These are phyloP conservation scores for Strigamia transsilvanica DNA, from an alignment of 2,888 invertebrate genomes.

Conservation along the genomic window DNA sequence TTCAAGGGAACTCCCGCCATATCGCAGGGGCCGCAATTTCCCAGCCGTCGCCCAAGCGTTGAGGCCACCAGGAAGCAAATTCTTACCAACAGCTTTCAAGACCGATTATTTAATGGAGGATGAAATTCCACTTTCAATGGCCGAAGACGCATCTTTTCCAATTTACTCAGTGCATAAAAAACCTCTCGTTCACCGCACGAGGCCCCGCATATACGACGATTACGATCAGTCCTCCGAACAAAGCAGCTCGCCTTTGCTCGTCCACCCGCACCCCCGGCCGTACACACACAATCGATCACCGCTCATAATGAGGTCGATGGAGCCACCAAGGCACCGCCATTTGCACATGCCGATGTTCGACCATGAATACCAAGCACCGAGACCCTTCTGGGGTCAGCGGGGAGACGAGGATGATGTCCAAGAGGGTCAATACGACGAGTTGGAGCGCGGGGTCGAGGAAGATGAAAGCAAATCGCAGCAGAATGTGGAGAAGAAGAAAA, in stretches of 20 bases:
- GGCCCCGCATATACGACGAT: conserved; percentile 3
- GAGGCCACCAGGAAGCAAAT: neutral
- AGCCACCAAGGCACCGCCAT: neutral
- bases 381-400: neutral
- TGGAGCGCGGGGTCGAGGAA: neutral
- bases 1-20: conserved; percentile 7
- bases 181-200: neutral
- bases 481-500: conserved; percentile 16
- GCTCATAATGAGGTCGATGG: neutral
- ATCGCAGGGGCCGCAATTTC: neutral
- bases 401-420: neutral
- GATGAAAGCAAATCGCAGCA: neutral
- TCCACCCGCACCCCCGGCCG: neutral
- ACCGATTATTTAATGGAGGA: conserved; percentile 18
- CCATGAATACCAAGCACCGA: neutral
- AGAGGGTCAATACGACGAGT: neutral
- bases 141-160: conserved; percentile 11
- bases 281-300: neutral
- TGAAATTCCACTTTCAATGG: conserved; percentile 1
- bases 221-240: conserved; percentile 12
- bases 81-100: conserved; percentile 12
- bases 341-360: neutral
- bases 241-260: neutral
- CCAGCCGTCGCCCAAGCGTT: neutral
- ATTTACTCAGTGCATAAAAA: conserved; percentile 28